phyloP scores from a whole-genome alignment of 1,140 invertebrate species.

The Magallana gigas region DNA sequence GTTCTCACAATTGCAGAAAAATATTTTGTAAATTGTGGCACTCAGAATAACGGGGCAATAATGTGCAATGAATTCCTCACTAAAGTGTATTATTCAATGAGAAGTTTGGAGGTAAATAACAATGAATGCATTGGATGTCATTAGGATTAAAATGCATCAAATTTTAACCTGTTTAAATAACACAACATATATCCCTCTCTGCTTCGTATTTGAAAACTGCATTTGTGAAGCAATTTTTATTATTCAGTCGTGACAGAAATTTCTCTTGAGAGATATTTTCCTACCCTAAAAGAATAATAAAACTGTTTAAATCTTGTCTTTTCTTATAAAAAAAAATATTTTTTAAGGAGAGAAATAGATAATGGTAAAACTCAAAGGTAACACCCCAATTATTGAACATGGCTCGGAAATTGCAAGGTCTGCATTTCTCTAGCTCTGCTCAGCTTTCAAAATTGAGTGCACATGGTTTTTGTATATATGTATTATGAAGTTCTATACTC shows the following conservation, averaged over 20 bases:
- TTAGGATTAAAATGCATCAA: too few relatives aligned
- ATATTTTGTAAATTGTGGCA: constrained; percentile 4
- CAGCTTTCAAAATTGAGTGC: not conserved
- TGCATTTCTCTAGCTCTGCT: not conserved
- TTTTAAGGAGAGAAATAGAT: not conserved
- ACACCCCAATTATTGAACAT: not conserved
- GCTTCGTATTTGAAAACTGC: not conserved
- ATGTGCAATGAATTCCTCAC: not conserved
- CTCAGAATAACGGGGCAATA: not conserved
- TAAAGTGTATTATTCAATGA: not conserved
- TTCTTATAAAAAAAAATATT: not conserved
- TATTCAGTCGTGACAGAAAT: not conserved
- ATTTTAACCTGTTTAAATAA: not conserved
- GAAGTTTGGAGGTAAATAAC: not conserved
- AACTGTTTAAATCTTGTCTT: constrained; percentile 1
- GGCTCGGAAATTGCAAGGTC: not conserved
- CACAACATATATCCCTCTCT: not conserved
- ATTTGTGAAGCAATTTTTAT: not conserved
- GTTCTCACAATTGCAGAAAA: constrained; percentile 18
- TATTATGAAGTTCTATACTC: not conserved
- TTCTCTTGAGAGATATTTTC: not conserved
- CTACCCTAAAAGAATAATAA: constrained; percentile 1
- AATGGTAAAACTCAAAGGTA: not conserved
- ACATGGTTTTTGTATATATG: not conserved
- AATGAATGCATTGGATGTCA: too few relatives aligned